A percentile compares a stretch with the other conserved stretches of the same genome.
These are phyloP conservation scores for Notocelia uddmanniana DNA, from an alignment of 2,888 invertebrate genomes.

Conservation along the genomic window DNA sequence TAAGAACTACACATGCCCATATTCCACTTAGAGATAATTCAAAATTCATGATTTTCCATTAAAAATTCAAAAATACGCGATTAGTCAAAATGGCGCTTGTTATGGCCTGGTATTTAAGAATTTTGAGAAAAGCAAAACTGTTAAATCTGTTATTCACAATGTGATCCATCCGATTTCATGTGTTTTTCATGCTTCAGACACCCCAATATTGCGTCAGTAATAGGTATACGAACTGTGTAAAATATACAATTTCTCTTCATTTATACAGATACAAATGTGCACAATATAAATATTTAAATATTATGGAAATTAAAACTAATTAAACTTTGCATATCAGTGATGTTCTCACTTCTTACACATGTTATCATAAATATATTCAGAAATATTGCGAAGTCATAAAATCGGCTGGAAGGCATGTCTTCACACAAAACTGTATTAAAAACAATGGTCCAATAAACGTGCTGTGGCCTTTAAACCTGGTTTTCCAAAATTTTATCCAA, in stretches of 20 bases:
- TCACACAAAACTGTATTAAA: conserved; percentile 38
- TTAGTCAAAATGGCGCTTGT: conserved; percentile 49
- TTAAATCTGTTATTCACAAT: conserved; percentile 61
- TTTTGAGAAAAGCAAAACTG: conserved; percentile 46
- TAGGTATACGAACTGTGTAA: not conserved
- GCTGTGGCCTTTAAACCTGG: conserved; percentile 34
- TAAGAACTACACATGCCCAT: conserved; percentile 26
- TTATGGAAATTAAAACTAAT: not conserved
- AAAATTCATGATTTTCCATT: not conserved
- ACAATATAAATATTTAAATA: not conserved
- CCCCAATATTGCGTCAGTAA: not conserved
- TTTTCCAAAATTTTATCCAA: not conserved
- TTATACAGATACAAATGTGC: not conserved
- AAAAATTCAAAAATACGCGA: conserved; percentile 45
- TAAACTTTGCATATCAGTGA: not conserved
- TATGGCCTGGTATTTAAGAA: conserved; percentile 39
- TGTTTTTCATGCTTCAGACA: not conserved
- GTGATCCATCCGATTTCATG: conserved; percentile 71
- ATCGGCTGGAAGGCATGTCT: conserved; percentile 44
- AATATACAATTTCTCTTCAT: not conserved
- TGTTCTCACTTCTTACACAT: not conserved
- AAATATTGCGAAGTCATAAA: conserved; percentile 16
- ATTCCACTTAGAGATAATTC: conserved; percentile 3
- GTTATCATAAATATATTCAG: not conserved
- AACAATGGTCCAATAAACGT: conserved; percentile 32